Conservation (phyloP, 2,797 vertebrate species). For the Botia kubotai region DNA sequence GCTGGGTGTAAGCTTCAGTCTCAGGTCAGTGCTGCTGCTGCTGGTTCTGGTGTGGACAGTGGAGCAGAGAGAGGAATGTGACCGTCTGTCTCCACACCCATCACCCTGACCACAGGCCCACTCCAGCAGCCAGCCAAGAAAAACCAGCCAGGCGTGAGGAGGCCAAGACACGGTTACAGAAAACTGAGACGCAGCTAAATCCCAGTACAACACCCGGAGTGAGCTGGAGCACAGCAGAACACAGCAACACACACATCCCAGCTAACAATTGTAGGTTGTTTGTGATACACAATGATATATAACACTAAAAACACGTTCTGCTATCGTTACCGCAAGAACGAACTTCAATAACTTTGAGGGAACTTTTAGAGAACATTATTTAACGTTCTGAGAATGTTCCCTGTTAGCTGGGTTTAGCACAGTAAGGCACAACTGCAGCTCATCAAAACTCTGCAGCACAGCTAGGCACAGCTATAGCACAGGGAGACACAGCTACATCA, state of each 20-base stretch:
- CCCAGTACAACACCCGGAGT: conserved; percentile 14
- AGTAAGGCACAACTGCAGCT: conserved; percentile 54
- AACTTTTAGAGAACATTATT: too few relatives aligned
- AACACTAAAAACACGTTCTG: too few relatives aligned
- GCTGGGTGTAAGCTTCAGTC: background rate
- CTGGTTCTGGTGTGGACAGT: conserved; percentile 40
- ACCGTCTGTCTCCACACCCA: conserved; percentile 76
- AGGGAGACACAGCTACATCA: conserved; percentile 55
- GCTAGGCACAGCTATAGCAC: conserved; percentile 68
- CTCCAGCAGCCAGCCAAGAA: conserved; percentile 74
- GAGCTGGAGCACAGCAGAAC: background rate
- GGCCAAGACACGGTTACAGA: conserved; percentile 68
- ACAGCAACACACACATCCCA: background rate
- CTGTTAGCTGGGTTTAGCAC: background rate
- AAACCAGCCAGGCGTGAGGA: conserved; percentile 72
- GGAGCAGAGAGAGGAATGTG: conserved; percentile 65
- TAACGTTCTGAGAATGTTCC: too few relatives aligned
- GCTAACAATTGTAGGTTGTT: too few relatives aligned
- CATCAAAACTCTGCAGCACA: background rate
- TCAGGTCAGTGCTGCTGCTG: conserved; percentile 5
- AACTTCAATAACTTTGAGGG: too few relatives aligned
- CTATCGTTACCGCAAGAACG: too few relatives aligned
- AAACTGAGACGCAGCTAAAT: conserved; percentile 60
- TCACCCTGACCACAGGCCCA: conserved; percentile 74
- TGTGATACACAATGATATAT: too few relatives aligned